These are phyloP conservation scores for Chrysomela aeneicollis DNA, from an alignment of 2,888 invertebrate species.

Conservation along the genomic window DNA sequence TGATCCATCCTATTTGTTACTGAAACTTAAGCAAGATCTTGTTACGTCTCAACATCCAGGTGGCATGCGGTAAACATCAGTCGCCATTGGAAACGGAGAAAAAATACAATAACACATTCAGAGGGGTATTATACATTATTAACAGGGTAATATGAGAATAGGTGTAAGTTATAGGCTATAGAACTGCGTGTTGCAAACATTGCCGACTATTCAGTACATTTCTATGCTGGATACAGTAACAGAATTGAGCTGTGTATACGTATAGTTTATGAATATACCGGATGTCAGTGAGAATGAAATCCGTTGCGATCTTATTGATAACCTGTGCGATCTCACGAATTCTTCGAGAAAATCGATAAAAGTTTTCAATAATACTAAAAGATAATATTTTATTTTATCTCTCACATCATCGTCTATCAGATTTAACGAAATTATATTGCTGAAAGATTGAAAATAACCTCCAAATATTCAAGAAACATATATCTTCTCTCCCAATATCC, in stretches of 20 bases:
- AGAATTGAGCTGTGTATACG: slow-evolving; percentile 16
- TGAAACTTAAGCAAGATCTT: slow-evolving; percentile 35
- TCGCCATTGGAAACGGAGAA: slow-evolving; percentile 37
- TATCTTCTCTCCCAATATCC: too few species aligned
- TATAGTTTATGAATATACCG: not conserved
- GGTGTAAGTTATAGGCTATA: slow-evolving; percentile 56
- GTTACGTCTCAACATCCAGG: slow-evolving; percentile 47
- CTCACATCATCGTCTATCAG: too few species aligned
- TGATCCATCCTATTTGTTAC: slow-evolving; percentile 27
- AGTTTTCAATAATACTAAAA: too few species aligned
- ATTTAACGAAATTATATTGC: too few species aligned
- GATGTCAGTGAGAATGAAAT: not conserved
- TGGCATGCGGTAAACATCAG: slow-evolving; percentile 47
- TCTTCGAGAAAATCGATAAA: too few species aligned
- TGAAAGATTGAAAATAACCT: too few species aligned
- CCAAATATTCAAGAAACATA: too few species aligned
- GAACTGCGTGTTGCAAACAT: slow-evolving; percentile 46
- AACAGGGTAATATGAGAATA: slow-evolving; percentile 59
- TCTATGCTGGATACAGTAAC: slow-evolving; percentile 34
- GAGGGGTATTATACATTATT: slow-evolving; percentile 54
- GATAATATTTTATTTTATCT: too few species aligned
- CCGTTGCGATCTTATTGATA: too few species aligned
- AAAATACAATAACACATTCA: slow-evolving; percentile 52
- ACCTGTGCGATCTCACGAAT: too few species aligned
- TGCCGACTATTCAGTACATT: slow-evolving; percentile 47